phyloP scores from a whole-genome alignment of 2,888 invertebrate genomes.

The Alsophila aescularia region DNA sequence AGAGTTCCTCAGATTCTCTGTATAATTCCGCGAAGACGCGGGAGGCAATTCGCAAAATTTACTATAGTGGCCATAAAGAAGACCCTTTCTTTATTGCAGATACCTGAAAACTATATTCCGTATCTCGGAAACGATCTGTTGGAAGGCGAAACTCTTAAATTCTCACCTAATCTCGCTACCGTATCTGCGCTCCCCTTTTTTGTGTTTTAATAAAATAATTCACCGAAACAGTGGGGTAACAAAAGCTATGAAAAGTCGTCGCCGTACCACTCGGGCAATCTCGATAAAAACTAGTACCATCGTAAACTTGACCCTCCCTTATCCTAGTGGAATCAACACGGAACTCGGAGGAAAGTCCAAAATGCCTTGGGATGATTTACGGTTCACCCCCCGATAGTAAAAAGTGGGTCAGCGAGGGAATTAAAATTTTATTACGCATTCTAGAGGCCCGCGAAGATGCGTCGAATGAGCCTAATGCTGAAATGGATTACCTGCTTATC shows the following conservation, averaged over 20 bases:
- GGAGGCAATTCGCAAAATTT: slow-evolving; percentile 38
- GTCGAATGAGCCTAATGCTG: slow-evolving; percentile 47
- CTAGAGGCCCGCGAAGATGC: slow-evolving; percentile 49
- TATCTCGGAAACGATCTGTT: slow-evolving; percentile 53
- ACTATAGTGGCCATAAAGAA: slow-evolving; percentile 40
- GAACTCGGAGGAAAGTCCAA: slow-evolving; percentile 51
- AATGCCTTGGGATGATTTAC: slow-evolving; percentile 66
- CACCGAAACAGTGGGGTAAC: slow-evolving; percentile 62
- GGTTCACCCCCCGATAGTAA: slow-evolving; percentile 59
- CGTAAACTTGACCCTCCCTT: slow-evolving; percentile 77
- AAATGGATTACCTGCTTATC: slow-evolving; percentile 56
- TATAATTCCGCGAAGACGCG: slow-evolving; percentile 38
- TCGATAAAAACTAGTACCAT: slow-evolving; percentile 75
- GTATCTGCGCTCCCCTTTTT: slow-evolving; percentile 60
- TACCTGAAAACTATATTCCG: slow-evolving; percentile 47
- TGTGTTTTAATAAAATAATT: slow-evolving; percentile 73
- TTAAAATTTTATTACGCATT: slow-evolving; percentile 67
- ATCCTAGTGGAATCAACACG: slow-evolving; percentile 72
- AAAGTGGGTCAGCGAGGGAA: slow-evolving; percentile 68
- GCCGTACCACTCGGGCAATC: slow-evolving; percentile 57
- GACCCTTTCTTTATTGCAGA: slow-evolving; percentile 44
- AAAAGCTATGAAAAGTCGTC: slow-evolving; percentile 67
- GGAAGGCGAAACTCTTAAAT: slow-evolving; percentile 63
- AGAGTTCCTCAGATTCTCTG: slow-evolving; percentile 20
- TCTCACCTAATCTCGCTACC: slow-evolving; percentile 63